Percentiles rank a stretch among this genome's conserved stretches.
Conservation (phyloP, 2,113 vertebrate species). For the Morphnarchus princeps region DNA sequence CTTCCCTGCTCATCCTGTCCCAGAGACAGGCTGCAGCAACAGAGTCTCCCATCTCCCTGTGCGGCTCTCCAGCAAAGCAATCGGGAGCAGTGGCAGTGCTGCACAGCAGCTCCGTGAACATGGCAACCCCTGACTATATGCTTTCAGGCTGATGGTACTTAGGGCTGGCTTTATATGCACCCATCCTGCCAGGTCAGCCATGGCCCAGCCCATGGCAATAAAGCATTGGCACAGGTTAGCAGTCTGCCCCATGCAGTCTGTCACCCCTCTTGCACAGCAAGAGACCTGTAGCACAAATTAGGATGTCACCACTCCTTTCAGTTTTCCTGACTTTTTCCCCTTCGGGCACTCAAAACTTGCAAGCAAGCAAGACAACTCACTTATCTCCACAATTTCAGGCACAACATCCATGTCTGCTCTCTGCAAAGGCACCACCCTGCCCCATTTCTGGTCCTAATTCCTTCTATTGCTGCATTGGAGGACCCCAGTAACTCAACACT, state of each 20-base stretch:
- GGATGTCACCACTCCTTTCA: neutral
- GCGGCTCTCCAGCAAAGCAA: neutral
- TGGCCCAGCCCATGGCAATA: neutral
- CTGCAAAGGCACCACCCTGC: neutral
- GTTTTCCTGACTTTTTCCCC: neutral
- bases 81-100: accelerated
- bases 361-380: neutral
- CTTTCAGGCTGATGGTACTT: neutral
- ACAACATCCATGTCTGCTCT: too few relatives aligned
- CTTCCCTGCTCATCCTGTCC: neutral
- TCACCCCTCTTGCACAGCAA: neutral
- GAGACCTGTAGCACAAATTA: neutral
- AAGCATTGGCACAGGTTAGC: neutral
- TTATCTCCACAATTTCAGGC: neutral
- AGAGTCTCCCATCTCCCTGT: neutral
- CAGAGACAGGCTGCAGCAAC: neutral
- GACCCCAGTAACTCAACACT: neutral
- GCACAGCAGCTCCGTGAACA: accelerated
- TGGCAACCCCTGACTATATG: neutral
- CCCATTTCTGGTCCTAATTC: neutral
- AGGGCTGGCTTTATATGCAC: neutral
- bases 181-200: neutral
- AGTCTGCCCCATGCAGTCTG: neutral
- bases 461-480: neutral
- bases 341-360: neutral